A percentile compares a stretch with the other conserved stretches of the same genome.
phyloP scores from a whole-genome alignment of 1,140 invertebrate species.

The Acromyrmex charruanus region DNA sequence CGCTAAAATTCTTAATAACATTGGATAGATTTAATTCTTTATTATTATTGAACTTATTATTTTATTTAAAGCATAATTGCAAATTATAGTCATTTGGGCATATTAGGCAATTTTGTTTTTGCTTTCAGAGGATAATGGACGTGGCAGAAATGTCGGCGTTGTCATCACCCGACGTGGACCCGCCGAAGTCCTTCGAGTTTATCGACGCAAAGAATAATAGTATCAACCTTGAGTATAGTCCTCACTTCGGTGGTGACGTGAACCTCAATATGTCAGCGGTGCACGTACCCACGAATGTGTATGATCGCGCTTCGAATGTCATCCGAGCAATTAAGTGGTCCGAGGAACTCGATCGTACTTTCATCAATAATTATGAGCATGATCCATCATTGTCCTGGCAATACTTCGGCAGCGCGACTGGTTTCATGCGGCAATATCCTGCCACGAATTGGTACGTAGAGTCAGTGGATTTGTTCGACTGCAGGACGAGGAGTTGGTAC shows the following conservation, averaged over 20 bases:
- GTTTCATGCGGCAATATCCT: conserved; percentile 98
- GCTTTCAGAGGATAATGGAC: conserved; percentile 91
- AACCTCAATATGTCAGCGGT: conserved; percentile 95
- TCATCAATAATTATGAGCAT: conserved; percentile 94
- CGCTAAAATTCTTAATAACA: background rate
- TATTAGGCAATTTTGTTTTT: conserved; percentile 10
- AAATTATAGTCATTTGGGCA: conserved; percentile 11
- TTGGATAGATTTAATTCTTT: background rate
- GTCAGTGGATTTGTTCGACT: conserved; percentile 95
- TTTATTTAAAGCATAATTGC: background rate
- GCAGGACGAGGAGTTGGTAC: conserved; percentile 96
- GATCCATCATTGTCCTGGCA: conserved; percentile 98
- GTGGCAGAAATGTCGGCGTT: conserved; percentile 92
- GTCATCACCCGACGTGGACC: conserved; percentile 87
- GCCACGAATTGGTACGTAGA: conserved; percentile 91
- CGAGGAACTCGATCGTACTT: conserved; percentile 94
- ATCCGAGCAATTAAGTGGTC: conserved; percentile 90
- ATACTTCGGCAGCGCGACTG: conserved; percentile 98
- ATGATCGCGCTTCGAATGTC: conserved; percentile 89
- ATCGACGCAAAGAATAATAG: conserved; percentile 91
- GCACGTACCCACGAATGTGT: conserved; percentile 98
- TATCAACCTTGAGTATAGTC: conserved; percentile 89
- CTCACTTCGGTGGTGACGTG: conserved; percentile 93
- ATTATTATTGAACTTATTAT: background rate
- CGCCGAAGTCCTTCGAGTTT: conserved; percentile 89